Evolutionary conservation across 2,888 invertebrate genomes (phyloP).

Genomic region (Cyclophora punctaria): DNA sequence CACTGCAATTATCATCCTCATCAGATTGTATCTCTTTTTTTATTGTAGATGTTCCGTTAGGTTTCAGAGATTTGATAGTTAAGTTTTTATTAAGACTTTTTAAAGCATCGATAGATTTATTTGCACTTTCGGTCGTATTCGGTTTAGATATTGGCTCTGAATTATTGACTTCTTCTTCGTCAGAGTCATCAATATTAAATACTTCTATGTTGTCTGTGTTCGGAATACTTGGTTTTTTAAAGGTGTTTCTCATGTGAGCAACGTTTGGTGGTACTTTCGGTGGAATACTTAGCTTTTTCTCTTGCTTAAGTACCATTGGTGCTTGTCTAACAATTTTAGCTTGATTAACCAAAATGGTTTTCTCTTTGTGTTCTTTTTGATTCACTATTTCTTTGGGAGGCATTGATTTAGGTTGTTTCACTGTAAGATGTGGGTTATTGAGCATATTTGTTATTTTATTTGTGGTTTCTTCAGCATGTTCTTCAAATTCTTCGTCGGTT

Average conservation of each 20-base stretch:
- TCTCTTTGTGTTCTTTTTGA: no score
- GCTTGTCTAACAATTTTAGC: no score
- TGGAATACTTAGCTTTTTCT: neutral
- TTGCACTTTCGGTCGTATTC: constrained; percentile 15
- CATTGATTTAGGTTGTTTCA: no score
- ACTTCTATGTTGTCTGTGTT: constrained; percentile 46
- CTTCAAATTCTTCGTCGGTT: constrained; percentile 13
- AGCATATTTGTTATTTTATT: no score
- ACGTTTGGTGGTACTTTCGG: constrained; percentile 18
- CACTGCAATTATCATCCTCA: constrained; percentile 20
- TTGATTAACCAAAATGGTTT: no score
- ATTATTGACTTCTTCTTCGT: constrained; percentile 42
- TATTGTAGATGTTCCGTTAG: constrained; percentile 11
- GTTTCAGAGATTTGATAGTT: constrained; percentile 35
- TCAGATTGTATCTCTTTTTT: constrained; percentile 16
- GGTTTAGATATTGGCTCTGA: constrained; percentile 8
- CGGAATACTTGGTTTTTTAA: constrained; percentile 17
- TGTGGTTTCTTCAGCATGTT: neutral
- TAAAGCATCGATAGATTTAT: constrained; percentile 23
- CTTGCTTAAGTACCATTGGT: no score
- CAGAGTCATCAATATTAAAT: constrained; percentile 62
- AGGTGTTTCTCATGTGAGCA: constrained; percentile 19
- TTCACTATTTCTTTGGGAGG: no score
- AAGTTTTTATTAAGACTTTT: constrained; percentile 46
- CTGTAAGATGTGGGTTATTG: no score